Conservation (phyloP, 2,888 invertebrate genomes). For the Axea sp. region DNA sequence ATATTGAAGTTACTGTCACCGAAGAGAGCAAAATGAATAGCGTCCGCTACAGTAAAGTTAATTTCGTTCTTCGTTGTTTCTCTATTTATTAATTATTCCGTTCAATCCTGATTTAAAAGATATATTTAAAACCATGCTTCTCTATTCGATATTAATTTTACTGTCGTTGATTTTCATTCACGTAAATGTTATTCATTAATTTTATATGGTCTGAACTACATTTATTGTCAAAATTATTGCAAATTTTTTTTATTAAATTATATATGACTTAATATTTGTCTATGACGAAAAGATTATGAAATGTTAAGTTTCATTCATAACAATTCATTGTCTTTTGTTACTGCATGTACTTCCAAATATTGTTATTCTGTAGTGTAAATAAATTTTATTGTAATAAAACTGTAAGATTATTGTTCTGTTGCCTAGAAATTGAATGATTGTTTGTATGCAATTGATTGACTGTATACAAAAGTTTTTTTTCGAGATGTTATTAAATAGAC, state of each 20-base stretch:
- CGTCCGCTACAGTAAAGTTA: conserved; percentile 7
- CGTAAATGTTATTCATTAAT: conserved; percentile 10
- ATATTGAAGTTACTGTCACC: too few relatives aligned
- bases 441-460: not conserved
- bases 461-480: too few relatives aligned
- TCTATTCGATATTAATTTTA: too few relatives aligned
- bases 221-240: conserved; percentile 31
- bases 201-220: not conserved
- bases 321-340: conserved; percentile 20
- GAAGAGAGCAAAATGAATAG: not conserved
- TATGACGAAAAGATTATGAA: too few relatives aligned
- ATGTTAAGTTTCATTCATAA: too few relatives aligned
- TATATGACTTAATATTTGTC: conserved; percentile 35
- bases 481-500: too few relatives aligned
- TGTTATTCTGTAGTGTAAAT: conserved; percentile 78
- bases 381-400: conserved; percentile 75
- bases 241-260: conserved; percentile 28
- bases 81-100: conserved; percentile 49
- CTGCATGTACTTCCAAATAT: conserved; percentile 54
- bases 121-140: too few relatives aligned
- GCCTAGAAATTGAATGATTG: not conserved
- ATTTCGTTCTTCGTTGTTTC: conserved; percentile 6
- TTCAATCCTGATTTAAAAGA: too few relatives aligned
- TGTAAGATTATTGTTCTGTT: conserved; percentile 7
- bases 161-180: not conserved